Conservation (phyloP, 2,888 invertebrate species). For the Epinotia ramella region DNA sequence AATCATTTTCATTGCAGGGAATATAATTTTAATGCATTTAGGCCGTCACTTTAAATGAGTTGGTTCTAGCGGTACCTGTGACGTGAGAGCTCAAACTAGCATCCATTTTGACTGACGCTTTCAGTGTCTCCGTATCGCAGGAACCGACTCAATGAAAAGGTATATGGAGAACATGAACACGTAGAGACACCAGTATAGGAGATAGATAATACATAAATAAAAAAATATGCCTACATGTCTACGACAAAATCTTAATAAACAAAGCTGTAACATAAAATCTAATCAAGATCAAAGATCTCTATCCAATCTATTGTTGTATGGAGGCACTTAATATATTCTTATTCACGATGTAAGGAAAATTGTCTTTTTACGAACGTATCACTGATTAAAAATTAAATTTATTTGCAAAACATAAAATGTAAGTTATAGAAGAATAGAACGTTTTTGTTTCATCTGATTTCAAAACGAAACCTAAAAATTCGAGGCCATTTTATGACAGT, state of each 20-base stretch:
- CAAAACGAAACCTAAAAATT: not conserved
- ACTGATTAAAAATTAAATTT: slow-evolving; percentile 3
- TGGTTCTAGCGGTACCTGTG: no score
- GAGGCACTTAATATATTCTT: slow-evolving; percentile 43
- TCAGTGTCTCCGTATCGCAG: no score
- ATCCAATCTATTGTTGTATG: slow-evolving; percentile 30
- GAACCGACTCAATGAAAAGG: not conserved
- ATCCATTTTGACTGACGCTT: no score
- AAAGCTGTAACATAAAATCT: slow-evolving; percentile 24
- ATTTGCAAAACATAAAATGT: not conserved
- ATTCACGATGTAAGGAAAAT: slow-evolving; percentile 21
- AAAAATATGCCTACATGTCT: slow-evolving; percentile 30
- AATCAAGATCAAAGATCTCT: slow-evolving; percentile 23
- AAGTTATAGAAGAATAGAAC: not conserved
- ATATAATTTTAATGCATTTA: slow-evolving; percentile 16
- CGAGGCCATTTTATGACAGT: no score
- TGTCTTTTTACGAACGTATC: slow-evolving; percentile 27
- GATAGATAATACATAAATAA: slow-evolving; percentile 44
- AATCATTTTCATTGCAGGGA: slow-evolving; percentile 16
- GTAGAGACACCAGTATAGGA: slow-evolving; percentile 36
- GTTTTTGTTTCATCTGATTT: not conserved
- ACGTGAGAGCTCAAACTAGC: no score
- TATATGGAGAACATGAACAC: slow-evolving; percentile 1
- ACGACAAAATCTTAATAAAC: slow-evolving; percentile 29
- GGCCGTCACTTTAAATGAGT: no score